Conservation (phyloP, 2,113 vertebrate species). For the Ceyx cyanopectus region DNA sequence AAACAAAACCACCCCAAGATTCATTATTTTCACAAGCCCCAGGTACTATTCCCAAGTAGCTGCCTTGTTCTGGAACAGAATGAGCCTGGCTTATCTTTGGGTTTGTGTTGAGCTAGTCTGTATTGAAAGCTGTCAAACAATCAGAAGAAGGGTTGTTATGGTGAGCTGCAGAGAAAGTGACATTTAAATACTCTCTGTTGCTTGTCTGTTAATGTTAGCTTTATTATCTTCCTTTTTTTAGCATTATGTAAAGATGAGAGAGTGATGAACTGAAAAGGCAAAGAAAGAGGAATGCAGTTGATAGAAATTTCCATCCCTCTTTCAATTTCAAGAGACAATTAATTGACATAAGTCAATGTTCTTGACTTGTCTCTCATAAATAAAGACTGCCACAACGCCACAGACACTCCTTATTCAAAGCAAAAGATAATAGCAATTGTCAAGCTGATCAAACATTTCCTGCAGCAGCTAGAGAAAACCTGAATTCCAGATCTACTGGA, state of each 20-base stretch:
- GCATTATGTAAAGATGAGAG: constrained; percentile 15
- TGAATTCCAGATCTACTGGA: not conserved
- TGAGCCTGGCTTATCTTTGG: not conserved
- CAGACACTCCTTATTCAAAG: not conserved
- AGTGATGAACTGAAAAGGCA: constrained; percentile 27
- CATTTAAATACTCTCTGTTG: constrained; percentile 51
- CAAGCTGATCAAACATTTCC: not conserved
- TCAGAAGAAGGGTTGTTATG: not conserved
- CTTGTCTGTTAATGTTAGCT: constrained; percentile 52
- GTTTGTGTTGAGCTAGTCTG: not conserved
- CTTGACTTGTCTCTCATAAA: not conserved
- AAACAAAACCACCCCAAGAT: not conserved
- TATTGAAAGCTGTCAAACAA: constrained; percentile 48
- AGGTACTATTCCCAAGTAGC: not conserved
- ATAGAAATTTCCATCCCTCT: constrained; percentile 12
- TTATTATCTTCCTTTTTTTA: constrained; percentile 28
- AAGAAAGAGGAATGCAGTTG: not conserved
- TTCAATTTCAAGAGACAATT: constrained; percentile 6
- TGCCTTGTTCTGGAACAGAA: not conserved
- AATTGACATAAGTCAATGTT: not conserved
- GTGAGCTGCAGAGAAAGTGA: constrained; percentile 48
- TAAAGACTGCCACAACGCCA: not conserved
- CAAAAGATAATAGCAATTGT: not conserved
- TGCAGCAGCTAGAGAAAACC: not conserved
- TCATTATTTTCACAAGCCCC: not conserved